These are phyloP conservation scores for Drosophila seclusa DNA, from an alignment of 2,888 invertebrate species.

Conservation along the genomic window DNA sequence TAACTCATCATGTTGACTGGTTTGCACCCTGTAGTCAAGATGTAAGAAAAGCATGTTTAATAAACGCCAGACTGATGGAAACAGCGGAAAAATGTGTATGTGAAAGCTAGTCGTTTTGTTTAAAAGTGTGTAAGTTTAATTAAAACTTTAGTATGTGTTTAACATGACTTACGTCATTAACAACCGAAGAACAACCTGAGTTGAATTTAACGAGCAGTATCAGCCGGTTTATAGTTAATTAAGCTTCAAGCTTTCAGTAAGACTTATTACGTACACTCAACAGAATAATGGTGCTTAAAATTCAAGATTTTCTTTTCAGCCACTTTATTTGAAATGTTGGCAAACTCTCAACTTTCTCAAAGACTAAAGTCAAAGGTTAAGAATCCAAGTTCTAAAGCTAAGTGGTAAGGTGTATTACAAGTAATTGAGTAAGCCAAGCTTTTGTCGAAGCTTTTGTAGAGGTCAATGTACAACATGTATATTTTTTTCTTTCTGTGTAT, in stretches of 20 bases:
- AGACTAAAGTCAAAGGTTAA: not conserved
- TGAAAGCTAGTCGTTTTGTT: constrained; percentile 20
- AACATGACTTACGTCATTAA: constrained; percentile 4
- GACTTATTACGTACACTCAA: not conserved
- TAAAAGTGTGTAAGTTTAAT: constrained; percentile 22
- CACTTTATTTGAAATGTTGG: not conserved
- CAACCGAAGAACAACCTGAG: constrained; percentile 5
- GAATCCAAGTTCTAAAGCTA: not conserved
- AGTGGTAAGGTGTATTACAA: too few relatives aligned
- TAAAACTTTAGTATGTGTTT: constrained; percentile 30
- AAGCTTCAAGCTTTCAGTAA: constrained; percentile 6
- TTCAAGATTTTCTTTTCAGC: not conserved
- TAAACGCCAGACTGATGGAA: not conserved
- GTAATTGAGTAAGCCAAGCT: not conserved
- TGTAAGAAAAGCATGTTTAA: constrained; percentile 4
- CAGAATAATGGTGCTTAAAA: not conserved
- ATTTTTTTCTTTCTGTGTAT: constrained; percentile 9
- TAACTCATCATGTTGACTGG: constrained; percentile 26
- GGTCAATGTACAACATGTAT: constrained; percentile 13
- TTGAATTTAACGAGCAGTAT: constrained; percentile 1
- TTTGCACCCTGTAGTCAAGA: constrained; percentile 14
- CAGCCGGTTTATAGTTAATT: not conserved
- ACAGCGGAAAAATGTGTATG: not conserved
- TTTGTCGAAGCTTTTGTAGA: not conserved
- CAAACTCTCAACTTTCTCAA: not conserved